phyloP scores from a whole-genome alignment of 2,888 invertebrate species.

The Synanthedon vespiformis region DNA sequence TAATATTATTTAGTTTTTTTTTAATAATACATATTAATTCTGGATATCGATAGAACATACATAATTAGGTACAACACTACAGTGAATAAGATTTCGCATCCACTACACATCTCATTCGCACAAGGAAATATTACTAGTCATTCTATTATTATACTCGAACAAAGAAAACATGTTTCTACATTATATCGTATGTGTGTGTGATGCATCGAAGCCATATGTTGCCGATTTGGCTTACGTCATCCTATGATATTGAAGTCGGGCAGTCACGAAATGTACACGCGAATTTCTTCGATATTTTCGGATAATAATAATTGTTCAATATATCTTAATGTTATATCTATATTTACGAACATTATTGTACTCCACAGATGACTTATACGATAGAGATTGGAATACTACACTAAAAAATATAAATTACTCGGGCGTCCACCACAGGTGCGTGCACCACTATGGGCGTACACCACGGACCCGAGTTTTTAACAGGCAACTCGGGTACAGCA shows the following conservation, averaged over 20 bases:
- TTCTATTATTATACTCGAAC: slow-evolving; percentile 57
- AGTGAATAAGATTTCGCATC: slow-evolving; percentile 46
- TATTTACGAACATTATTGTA: too few species aligned
- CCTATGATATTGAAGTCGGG: slow-evolving; percentile 40
- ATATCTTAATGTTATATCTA: too few species aligned
- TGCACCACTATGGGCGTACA: too few species aligned
- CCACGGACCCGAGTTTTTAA: too few species aligned
- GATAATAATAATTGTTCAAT: too few species aligned
- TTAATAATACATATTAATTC: neutral
- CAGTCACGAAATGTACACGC: slow-evolving; percentile 2
- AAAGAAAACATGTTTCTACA: slow-evolving; percentile 30
- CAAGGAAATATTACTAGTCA: slow-evolving; percentile 49
- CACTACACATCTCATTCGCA: slow-evolving; percentile 50
- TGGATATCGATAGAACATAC: neutral
- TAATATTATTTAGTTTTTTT: too few species aligned
- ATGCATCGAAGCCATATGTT: slow-evolving; percentile 32
- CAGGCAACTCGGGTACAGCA: too few species aligned
- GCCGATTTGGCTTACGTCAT: slow-evolving; percentile 54
- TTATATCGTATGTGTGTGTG: slow-evolving; percentile 9
- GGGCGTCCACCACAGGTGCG: too few species aligned
- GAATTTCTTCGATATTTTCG: too few species aligned
- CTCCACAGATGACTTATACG: too few species aligned
- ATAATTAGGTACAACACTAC: slow-evolving; percentile 1
- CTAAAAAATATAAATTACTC: too few species aligned
- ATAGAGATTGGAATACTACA: too few species aligned